phyloP scores from a whole-genome alignment of 1,140 invertebrate species.

The Meloidogyne exigua region DNA sequence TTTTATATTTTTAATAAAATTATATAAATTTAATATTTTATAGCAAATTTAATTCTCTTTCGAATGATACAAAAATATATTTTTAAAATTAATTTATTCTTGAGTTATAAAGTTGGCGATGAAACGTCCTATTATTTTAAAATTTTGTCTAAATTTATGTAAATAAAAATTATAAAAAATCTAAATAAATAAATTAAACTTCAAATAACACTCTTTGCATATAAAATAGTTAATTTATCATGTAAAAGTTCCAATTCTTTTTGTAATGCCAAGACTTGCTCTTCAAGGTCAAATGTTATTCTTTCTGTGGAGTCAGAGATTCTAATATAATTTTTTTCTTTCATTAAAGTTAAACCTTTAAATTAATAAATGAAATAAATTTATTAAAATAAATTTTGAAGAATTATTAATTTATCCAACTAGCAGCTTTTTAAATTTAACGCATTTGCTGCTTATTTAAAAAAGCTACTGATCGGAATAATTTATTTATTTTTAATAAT shows the following conservation, averaged over 20 bases:
- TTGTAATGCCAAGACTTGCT: conserved; percentile 11
- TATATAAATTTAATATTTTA: too few species aligned
- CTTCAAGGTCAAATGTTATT: neutral
- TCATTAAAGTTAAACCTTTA: neutral
- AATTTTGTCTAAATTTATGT: neutral
- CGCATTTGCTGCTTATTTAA: too few species aligned
- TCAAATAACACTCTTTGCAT: conserved; percentile 11
- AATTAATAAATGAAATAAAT: neutral
- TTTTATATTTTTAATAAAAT: too few species aligned
- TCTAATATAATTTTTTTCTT: neutral
- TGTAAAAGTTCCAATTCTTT: conserved; percentile 27
- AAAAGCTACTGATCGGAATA: too few species aligned
- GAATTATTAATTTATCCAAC: too few species aligned
- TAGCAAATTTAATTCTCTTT: too few species aligned
- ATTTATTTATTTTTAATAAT: neutral
- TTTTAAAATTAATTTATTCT: too few species aligned
- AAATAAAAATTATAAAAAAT: neutral
- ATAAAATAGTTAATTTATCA: conserved; percentile 24
- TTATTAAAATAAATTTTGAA: too few species aligned
- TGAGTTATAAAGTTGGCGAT: too few species aligned
- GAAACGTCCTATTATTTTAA: neutral
- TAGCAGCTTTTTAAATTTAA: too few species aligned
- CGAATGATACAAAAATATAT: too few species aligned
- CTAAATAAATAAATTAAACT: conserved; percentile 6
- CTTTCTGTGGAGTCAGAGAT: neutral